phyloP scores from a whole-genome alignment of 2,797 vertebrate genomes.

The Tamandua tetradactyla region DNA sequence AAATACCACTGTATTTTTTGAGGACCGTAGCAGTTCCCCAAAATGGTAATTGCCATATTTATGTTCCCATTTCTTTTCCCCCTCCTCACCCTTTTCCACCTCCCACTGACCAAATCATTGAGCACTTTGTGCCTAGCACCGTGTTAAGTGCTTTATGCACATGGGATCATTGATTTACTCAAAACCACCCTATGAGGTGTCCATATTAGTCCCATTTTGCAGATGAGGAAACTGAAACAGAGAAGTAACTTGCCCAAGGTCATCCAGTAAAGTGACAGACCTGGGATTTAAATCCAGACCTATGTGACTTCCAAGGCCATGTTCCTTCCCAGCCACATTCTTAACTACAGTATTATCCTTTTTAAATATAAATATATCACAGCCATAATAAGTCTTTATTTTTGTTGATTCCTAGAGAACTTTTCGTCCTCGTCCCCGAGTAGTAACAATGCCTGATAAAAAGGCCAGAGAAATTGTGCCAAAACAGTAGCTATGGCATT shows the following conservation, averaged over 20 bases:
- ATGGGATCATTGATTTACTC: background rate
- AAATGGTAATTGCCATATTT: background rate
- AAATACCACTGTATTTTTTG: accelerated
- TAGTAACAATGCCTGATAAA: background rate
- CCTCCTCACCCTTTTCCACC: background rate
- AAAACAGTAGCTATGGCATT: background rate
- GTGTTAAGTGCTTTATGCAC: no score
- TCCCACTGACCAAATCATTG: background rate
- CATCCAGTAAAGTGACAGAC: background rate
- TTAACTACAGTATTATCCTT: background rate
- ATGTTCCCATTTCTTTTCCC: background rate
- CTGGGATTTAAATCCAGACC: background rate
- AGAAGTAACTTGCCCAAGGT: background rate
- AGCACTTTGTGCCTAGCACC: background rate
- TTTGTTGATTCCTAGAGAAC: background rate
- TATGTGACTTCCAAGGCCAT: background rate
- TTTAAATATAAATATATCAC: background rate
- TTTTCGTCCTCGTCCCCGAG: background rate
- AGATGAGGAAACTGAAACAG: background rate
- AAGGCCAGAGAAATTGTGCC: background rate
- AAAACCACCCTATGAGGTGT: background rate
- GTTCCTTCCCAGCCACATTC: background rate
- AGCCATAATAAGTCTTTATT: background rate
- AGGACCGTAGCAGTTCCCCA: background rate
- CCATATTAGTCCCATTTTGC: background rate